phyloP scores from a whole-genome alignment of 2,797 vertebrate genomes.

The Podarcis lilfordi region DNA sequence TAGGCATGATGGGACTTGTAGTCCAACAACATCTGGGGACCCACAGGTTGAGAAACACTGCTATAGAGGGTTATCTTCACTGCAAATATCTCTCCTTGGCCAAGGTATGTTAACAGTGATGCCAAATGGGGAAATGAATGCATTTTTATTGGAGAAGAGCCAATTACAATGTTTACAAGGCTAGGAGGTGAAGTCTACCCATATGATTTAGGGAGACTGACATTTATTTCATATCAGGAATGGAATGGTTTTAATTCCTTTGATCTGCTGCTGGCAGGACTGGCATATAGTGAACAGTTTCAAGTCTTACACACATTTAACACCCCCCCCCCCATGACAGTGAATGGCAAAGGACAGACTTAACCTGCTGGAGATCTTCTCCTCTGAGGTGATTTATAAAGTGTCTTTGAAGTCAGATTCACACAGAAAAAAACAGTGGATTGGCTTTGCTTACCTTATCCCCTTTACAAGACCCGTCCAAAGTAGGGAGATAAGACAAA shows the following conservation, averaged over 20 bases:
- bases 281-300: constrained; percentile 57
- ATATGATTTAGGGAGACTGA: constrained; percentile 57
- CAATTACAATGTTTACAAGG: constrained; percentile 59
- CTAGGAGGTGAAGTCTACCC: constrained; percentile 56
- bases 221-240: constrained; percentile 67
- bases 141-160: constrained; percentile 51
- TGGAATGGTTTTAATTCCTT: constrained; percentile 68
- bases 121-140: constrained; percentile 2
- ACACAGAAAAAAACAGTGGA: neutral
- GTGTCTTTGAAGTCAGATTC: constrained; percentile 54
- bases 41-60: too few relatives aligned
- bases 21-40: too few relatives aligned
- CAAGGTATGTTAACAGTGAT: constrained; percentile 25
- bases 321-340: constrained; percentile 32
- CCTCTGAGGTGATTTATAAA: constrained; percentile 46
- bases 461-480: constrained; percentile 26
- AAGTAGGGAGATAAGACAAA: constrained; percentile 55
- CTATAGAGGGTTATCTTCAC: neutral
- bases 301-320: constrained; percentile 55
- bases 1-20: too few relatives aligned
- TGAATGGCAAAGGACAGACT: constrained; percentile 48
- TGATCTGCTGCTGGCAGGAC: constrained; percentile 66
- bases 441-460: constrained; percentile 58
- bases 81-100: constrained; percentile 21
- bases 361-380: constrained; percentile 33